Conservation (phyloP, 2,888 invertebrate genomes). For the Spodoptera picta region DNA sequence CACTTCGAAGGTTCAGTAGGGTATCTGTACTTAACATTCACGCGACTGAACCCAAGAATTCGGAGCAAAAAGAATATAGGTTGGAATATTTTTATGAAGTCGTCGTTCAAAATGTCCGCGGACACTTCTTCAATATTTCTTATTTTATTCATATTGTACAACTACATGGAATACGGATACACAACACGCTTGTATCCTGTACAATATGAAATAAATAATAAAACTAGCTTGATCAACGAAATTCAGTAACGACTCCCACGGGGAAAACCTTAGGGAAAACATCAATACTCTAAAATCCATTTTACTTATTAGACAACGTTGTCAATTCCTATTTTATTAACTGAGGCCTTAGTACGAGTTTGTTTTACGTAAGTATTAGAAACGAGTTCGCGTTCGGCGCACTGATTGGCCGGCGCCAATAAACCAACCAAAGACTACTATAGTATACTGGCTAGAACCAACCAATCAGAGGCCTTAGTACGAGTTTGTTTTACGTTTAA, state of each 20-base stretch:
- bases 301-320: background rate
- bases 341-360: too few species aligned
- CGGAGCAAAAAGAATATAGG: slow-evolving; percentile 63
- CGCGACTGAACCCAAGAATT: slow-evolving; percentile 67
- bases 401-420: too few species aligned
- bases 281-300: background rate
- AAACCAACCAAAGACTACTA: too few species aligned
- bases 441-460: too few species aligned
- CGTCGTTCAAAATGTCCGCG: slow-evolving; percentile 70
- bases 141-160: slow-evolving; percentile 30
- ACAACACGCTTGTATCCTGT: too few species aligned
- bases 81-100: slow-evolving; percentile 69
- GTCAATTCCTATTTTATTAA: too few species aligned
- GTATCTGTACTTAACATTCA: slow-evolving; percentile 69
- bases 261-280: slow-evolving; percentile 2
- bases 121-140: slow-evolving; percentile 63
- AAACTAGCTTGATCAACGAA: too few species aligned
- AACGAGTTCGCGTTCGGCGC: too few species aligned
- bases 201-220: too few species aligned
- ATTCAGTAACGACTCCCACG: slow-evolving; percentile 22
- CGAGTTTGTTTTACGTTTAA: too few species aligned
- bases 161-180: slow-evolving; percentile 5
- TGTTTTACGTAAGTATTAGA: too few species aligned
- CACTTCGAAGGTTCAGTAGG: slow-evolving; percentile 62
- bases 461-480: too few species aligned